Evolutionary conservation across 2,888 invertebrate genomes (phyloP), one percentile per base, ranked within the genome.

Genomic region (Metacarcinus magister): DNA sequence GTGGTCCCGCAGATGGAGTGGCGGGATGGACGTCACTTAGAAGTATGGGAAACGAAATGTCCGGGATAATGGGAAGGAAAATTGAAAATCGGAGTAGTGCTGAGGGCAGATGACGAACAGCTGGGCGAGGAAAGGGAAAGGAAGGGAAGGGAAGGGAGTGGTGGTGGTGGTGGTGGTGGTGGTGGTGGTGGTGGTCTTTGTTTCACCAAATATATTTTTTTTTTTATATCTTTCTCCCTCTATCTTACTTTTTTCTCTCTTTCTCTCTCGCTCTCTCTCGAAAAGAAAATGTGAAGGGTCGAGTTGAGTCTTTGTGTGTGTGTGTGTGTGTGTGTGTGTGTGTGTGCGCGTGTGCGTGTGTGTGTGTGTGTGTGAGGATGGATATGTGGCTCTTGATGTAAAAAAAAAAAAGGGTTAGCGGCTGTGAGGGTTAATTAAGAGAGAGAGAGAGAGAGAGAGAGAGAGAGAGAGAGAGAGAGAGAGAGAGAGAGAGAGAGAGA

Each of bases 181-280:
- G 82, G 82, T 32, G 4, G 4, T 82, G 32, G 48, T 48, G 48
- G 48, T 48, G 48, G 48, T 48, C 5, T 4, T 48, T 4, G 48
- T 48, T 48, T 48, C 10, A 10, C 5, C 5, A 48, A 10, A 10
- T 48, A 7, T 48, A 7, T 48, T 48, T 4, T 48, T 48, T 48
- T 91, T 54, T 92, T 54, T 92, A 48, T 92, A 48, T 92, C 48
- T 82, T 32, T 82, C 82, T 82, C 82, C 32, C 82, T 82, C 82
- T 82, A 28, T 82, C 82, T 82, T 32, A 32, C 82, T 82, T 32
- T 28, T 82, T 32, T 28, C 82, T 82, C 82, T 28, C 82, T 82
- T 28, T 75, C 75, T n/a, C 75, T 75, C 75, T 75, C 75, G 2
- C 28, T 75, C 75, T 75, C 75, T n/a, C 28, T 4, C 28, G 28